Percentiles rank a stretch among this genome's conserved stretches.
phyloP scores from a whole-genome alignment of 2,797 vertebrate genomes.

The Takifugu rubripes region DNA sequence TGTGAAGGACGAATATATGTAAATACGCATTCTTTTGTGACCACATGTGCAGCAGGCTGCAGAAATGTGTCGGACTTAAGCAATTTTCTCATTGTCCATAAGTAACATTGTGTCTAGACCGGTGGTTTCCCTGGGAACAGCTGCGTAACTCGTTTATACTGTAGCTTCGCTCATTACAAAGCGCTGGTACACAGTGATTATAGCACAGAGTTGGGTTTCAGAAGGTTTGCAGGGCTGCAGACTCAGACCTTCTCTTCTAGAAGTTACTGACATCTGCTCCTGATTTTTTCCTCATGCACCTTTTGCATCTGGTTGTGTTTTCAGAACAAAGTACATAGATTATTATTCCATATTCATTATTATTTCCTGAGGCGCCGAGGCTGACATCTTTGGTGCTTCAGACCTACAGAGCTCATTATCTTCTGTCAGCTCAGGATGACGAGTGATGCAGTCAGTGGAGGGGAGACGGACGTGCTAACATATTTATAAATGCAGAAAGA shows the following conservation, averaged over 20 bases:
- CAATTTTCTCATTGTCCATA: constrained; percentile 43
- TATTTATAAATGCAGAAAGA: neutral
- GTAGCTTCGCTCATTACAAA: constrained; percentile 59
- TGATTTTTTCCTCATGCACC: constrained; percentile 74
- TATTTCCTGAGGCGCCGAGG: constrained; percentile 85
- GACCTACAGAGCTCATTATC: constrained; percentile 70
- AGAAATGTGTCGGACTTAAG: constrained; percentile 58
- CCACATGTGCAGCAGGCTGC: constrained; percentile 39
- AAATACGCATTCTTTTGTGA: constrained; percentile 24
- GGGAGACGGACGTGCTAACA: constrained; percentile 12
- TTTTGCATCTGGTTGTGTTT: constrained; percentile 97
- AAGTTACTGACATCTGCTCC: constrained; percentile 83
- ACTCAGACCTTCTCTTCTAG: constrained; percentile 38
- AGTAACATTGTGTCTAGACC: constrained; percentile 61
- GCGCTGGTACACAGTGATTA: constrained; percentile 65
- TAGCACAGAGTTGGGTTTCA: constrained; percentile 61
- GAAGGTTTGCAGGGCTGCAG: constrained; percentile 74
- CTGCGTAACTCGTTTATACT: constrained; percentile 47
- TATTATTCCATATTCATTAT: constrained; percentile 96
- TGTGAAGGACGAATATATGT: constrained; percentile 28
- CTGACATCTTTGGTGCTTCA: constrained; percentile 74
- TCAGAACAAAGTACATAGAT: constrained; percentile 80
- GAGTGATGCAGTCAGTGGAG: constrained; percentile 26
- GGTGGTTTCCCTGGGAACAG: constrained; percentile 55
- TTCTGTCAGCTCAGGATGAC: constrained; percentile 78